Evolutionary conservation across 64 coral and sea anemone species (phyloP).

Genomic region (Hydrozoanthus tunicans): DNA sequence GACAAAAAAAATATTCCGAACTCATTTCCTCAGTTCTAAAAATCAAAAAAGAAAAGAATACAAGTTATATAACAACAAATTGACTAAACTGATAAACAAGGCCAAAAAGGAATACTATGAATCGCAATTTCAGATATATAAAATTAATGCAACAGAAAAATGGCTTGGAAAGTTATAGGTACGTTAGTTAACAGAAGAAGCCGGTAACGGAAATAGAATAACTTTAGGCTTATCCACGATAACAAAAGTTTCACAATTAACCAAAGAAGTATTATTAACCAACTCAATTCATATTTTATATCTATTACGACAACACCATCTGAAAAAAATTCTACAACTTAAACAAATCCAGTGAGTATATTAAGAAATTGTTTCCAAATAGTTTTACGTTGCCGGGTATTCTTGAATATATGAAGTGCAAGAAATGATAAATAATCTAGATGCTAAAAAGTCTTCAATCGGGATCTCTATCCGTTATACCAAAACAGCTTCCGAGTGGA

Average conservation of each 20-base stretch:
- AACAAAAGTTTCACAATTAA: not conserved
- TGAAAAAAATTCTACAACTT: not conserved
- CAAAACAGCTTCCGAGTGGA: not conserved
- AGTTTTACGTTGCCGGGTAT: not conserved
- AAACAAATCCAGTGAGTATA: conserved; percentile 9
- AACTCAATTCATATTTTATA: not conserved
- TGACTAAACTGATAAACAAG: not conserved
- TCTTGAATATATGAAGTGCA: not conserved
- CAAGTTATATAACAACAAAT: not conserved
- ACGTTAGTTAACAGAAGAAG: not conserved
- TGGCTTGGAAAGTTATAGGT: not conserved
- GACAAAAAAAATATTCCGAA: not conserved
- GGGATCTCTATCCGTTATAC: not conserved
- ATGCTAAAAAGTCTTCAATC: conserved; percentile 4
- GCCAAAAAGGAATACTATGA: not conserved
- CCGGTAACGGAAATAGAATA: not conserved
- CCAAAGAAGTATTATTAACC: not conserved
- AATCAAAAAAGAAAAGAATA: not conserved
- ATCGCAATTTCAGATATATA: not conserved
- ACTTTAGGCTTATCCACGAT: not conserved
- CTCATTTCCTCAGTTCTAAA: not conserved
- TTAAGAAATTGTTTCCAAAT: not conserved
- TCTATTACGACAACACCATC: not conserved
- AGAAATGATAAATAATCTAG: conserved; percentile 1
- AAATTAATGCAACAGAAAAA: not conserved